Evolutionary conservation across 2,797 vertebrate species (phyloP).

Genomic region (Neostethus bicornis): DNA sequence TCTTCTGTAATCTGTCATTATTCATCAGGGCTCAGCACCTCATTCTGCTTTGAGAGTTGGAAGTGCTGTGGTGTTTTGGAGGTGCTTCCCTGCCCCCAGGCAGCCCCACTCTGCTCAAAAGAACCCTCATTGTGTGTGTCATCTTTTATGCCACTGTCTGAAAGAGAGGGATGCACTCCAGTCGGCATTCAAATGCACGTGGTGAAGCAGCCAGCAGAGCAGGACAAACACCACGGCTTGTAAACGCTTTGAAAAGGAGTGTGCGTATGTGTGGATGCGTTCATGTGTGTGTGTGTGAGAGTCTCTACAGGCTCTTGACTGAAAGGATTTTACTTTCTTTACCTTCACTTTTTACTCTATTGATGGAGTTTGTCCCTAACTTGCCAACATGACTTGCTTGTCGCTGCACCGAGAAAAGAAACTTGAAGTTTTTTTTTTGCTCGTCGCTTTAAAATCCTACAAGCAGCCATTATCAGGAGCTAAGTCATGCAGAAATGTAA

Average conservation of each 20-base stretch:
- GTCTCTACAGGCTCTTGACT: constrained; percentile 44
- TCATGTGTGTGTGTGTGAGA: constrained; percentile 23
- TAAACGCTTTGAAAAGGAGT: constrained; percentile 66
- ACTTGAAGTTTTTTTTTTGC: constrained; percentile 62
- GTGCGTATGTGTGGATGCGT: constrained; percentile 33
- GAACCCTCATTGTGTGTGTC: constrained; percentile 76
- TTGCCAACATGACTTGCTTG: constrained; percentile 65
- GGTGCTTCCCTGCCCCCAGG: constrained; percentile 65
- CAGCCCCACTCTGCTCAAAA: constrained; percentile 67
- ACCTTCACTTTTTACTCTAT: constrained; percentile 49
- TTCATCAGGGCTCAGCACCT: constrained; percentile 67
- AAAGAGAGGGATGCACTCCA: constrained; percentile 75
- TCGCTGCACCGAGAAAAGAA: constrained; percentile 50
- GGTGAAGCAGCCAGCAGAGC: constrained; percentile 72
- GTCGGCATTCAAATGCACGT: constrained; percentile 75
- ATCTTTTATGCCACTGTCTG: constrained; percentile 75
- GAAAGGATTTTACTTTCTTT: constrained; percentile 65
- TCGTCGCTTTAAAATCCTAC: constrained; percentile 43
- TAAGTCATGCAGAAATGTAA: constrained; percentile 78
- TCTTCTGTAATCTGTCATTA: constrained; percentile 71
- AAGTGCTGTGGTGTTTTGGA: constrained; percentile 66
- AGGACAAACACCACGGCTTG: constrained; percentile 77
- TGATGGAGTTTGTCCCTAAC: constrained; percentile 51
- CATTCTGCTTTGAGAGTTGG: constrained; percentile 66
- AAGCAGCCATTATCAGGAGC: constrained; percentile 71